These are phyloP conservation scores for Zaprionus lineosus DNA, from an alignment of 2,888 invertebrate genomes.

Conservation along the genomic window DNA sequence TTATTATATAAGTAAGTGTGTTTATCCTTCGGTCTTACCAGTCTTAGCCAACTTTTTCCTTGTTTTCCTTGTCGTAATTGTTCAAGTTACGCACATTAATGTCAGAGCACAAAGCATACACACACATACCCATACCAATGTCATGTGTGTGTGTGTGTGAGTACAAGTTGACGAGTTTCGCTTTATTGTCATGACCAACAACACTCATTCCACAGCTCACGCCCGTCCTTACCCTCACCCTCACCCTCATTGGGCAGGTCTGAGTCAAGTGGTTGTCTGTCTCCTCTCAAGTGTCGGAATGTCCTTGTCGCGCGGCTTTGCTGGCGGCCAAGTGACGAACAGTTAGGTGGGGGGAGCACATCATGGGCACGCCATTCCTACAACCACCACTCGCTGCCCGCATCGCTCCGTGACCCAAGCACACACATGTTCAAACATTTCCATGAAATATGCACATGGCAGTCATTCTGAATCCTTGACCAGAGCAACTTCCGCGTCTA, in stretches of 20 bases:
- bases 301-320: slow-evolving; percentile 46
- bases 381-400: slow-evolving; percentile 49
- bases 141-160: neutral
- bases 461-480: slow-evolving; percentile 18
- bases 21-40: neutral
- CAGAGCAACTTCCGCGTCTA: slow-evolving; percentile 31
- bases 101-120: slow-evolving; percentile 21
- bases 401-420: too few relatives aligned
- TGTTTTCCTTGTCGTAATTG: slow-evolving; percentile 58
- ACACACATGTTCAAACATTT: too few relatives aligned
- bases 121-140: neutral
- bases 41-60: slow-evolving; percentile 5
- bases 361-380: slow-evolving; percentile 52
- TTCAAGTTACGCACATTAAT: slow-evolving; percentile 68
- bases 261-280: slow-evolving; percentile 72
- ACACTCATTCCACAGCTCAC: too few relatives aligned
- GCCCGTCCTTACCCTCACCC: slow-evolving; percentile 36
- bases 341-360: slow-evolving; percentile 46
- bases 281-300: slow-evolving; percentile 70
- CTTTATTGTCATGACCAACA: too few relatives aligned
- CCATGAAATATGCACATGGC: slow-evolving; percentile 35
- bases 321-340: slow-evolving; percentile 53
- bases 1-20: slow-evolving; percentile 1
- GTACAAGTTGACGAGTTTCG: slow-evolving; percentile 17
- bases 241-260: slow-evolving; percentile 30